A percentile compares a stretch with the other conserved stretches of the same genome.
Evolutionary conservation across 2,113 vertebrate species (phyloP).

Genomic region (Chaetura pelagica): DNA sequence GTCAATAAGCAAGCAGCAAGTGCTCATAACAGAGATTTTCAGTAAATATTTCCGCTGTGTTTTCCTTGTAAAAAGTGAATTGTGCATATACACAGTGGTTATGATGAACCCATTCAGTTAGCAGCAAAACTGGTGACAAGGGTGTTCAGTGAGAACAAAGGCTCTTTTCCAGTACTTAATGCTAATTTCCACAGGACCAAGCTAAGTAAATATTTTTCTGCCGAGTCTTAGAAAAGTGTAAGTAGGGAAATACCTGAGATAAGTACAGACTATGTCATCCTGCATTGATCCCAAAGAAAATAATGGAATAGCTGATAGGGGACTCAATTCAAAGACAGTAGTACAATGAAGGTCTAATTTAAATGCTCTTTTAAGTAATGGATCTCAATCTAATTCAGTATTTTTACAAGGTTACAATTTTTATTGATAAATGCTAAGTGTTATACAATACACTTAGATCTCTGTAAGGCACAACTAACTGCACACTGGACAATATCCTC

Average conservation of each 20-base stretch:
- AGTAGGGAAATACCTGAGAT: not conserved
- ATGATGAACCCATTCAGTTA: not conserved
- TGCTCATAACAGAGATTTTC: not conserved
- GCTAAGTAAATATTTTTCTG: not conserved
- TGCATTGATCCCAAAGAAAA: not conserved
- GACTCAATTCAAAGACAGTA: not conserved
- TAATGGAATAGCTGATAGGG: not conserved
- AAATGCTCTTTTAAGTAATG: not conserved
- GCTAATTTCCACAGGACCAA: not conserved
- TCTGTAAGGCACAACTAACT: not conserved
- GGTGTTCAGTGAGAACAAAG: not conserved
- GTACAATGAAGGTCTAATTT: not conserved
- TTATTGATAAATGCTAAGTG: conserved; percentile 24
- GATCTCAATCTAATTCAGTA: not conserved
- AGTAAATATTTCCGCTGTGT: not conserved
- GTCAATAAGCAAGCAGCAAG: not conserved
- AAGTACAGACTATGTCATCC: not conserved
- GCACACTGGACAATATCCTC: not conserved
- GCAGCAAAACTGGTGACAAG: not conserved
- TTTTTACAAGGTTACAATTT: conserved; percentile 35
- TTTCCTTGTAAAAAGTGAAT: not conserved
- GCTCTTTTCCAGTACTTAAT: not conserved
- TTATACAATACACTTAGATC: not conserved
- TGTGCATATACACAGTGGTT: not conserved
- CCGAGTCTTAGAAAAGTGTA: not conserved